Evolutionary conservation across 2,113 vertebrate species (phyloP).

Genomic region (Centropristis striata): DNA sequence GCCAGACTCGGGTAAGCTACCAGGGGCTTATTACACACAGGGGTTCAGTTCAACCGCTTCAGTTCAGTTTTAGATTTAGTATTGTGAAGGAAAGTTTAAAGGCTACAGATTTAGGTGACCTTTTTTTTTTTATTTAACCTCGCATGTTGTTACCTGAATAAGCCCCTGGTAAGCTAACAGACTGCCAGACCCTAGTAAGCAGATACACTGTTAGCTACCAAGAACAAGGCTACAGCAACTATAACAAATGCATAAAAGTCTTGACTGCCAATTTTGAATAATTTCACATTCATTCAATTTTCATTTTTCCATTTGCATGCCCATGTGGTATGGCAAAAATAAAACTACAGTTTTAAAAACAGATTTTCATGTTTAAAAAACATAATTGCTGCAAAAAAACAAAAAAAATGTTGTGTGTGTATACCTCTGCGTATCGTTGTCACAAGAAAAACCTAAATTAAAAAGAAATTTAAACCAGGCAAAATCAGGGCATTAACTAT

Average conservation of each 20-base stretch:
- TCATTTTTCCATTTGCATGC: not conserved
- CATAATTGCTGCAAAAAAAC: not conserved
- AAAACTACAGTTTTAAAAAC: not conserved
- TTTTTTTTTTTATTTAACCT: conserved; percentile 12
- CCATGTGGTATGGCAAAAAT: not conserved
- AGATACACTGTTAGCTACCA: conserved; percentile 31
- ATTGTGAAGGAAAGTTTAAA: conserved; percentile 42
- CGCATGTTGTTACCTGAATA: conserved; percentile 45
- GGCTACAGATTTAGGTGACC: conserved; percentile 29
- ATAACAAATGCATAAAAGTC: not conserved
- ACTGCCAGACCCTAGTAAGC: conserved; percentile 48
- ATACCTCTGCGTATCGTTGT: no score
- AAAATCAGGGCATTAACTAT: no score
- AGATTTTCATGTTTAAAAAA: not conserved
- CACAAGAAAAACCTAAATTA: not conserved
- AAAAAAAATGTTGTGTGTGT: not conserved
- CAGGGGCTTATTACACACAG: conserved; percentile 70
- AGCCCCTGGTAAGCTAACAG: conserved; percentile 64
- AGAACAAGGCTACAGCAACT: conserved; percentile 16
- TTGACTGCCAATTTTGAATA: not conserved
- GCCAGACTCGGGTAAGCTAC: conserved; percentile 92
- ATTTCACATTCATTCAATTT: not conserved
- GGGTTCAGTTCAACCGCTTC: conserved; percentile 41
- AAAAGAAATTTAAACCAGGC: no score
- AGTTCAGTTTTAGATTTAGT: conserved; percentile 12